phyloP scores from a whole-genome alignment of 2,888 invertebrate species.

The Leptinotarsa peninsularis region DNA sequence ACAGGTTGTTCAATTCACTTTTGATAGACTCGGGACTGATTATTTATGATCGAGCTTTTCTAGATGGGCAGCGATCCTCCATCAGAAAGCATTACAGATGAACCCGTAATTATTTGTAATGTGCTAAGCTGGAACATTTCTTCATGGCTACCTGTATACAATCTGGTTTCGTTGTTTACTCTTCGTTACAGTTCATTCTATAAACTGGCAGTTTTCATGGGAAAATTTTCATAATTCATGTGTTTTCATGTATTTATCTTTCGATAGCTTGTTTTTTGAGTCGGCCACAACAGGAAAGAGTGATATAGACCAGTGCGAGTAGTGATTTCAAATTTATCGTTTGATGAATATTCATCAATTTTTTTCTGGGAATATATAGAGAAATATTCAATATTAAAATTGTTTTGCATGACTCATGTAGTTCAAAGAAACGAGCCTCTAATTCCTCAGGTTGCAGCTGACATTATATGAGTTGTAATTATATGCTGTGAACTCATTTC shows the following conservation, averaged over 20 bases:
- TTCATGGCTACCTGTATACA: slow-evolving; percentile 36
- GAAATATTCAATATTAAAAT: no score
- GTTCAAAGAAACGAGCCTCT: no score
- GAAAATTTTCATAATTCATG: not conserved
- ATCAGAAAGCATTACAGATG: slow-evolving; percentile 21
- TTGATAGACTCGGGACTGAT: slow-evolving; percentile 28
- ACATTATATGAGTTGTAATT: no score
- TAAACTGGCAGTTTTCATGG: not conserved
- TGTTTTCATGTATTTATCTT: slow-evolving; percentile 7
- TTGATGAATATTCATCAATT: no score
- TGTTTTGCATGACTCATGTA: no score
- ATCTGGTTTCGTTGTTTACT: slow-evolving; percentile 22
- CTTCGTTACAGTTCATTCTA: not conserved
- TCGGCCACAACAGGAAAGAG: not conserved
- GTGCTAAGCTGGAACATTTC: slow-evolving; percentile 37
- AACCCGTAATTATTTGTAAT: slow-evolving; percentile 41
- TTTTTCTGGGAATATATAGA: no score
- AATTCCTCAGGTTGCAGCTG: no score
- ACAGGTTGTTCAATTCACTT: slow-evolving; percentile 18
- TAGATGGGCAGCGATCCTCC: slow-evolving; percentile 22
- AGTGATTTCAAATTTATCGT: not conserved
- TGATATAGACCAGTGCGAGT: not conserved
- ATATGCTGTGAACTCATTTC: no score
- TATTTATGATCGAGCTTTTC: slow-evolving; percentile 26
- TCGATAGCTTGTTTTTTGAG: not conserved